Evolutionary conservation across 1,140 invertebrate genomes (phyloP).

Genomic region (Hyles vespertilio): DNA sequence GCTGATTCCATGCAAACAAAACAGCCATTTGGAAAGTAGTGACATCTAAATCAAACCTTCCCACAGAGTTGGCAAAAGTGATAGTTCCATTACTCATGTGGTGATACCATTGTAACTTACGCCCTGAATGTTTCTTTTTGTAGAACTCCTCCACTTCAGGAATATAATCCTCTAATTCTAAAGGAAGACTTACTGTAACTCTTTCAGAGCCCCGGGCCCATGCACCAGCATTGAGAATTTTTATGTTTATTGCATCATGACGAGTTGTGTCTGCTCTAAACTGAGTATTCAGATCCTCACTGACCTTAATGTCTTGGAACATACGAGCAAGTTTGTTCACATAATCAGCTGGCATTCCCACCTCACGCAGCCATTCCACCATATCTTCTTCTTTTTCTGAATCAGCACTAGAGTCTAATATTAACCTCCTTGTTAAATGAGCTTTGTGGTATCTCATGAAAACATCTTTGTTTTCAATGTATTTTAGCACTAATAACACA

Average conservation of each 20-base stretch:
- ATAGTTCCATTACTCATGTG: constrained; percentile 99
- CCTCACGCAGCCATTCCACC: constrained; percentile 96
- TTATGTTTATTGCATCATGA: constrained; percentile 88
- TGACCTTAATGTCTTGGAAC: constrained; percentile 99
- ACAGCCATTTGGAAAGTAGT: constrained; percentile 99
- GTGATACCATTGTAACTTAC: constrained; percentile 99
- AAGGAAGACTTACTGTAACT: constrained; percentile 95
- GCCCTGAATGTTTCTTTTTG: constrained; percentile 97
- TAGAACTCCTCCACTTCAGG: constrained; percentile 97
- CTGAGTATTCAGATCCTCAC: constrained; percentile 97
- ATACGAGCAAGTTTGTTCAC: constrained; percentile 98
- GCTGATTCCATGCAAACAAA: constrained; percentile 99
- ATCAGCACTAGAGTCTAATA: constrained; percentile 97
- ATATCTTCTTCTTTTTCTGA: constrained; percentile 99
- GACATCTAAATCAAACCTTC: constrained; percentile 98
- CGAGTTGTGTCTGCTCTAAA: constrained; percentile 85
- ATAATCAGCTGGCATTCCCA: constrained; percentile 99
- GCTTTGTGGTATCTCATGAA: constrained; percentile 99
- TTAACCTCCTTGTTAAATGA: constrained; percentile 96
- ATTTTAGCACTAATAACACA: constrained; percentile 97
- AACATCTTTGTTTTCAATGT: constrained; percentile 99
- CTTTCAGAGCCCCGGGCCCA: constrained; percentile 97
- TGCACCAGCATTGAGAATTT: constrained; percentile 98
- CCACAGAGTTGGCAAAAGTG: constrained; percentile 94
- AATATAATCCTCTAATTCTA: constrained; percentile 98